Conservation (phyloP, 1,140 invertebrate genomes). For the Camponotus pennsylvanicus region DNA sequence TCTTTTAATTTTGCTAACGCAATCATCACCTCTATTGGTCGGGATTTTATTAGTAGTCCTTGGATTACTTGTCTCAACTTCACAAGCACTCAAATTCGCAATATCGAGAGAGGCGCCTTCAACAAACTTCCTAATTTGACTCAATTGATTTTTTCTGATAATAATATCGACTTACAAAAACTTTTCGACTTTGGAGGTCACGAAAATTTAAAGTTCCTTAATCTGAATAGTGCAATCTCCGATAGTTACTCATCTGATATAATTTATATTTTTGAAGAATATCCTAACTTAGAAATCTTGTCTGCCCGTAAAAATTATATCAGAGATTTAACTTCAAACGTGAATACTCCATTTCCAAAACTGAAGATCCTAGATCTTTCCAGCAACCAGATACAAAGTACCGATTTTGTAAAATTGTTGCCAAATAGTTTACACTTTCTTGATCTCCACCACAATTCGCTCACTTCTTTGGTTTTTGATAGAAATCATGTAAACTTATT, state of each 20-base stretch:
- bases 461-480: neutral
- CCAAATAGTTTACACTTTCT: neutral
- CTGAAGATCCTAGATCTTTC: slow-evolving; percentile 9
- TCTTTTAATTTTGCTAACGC: too few species aligned
- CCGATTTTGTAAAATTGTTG: neutral
- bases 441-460: neutral
- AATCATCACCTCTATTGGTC: too few species aligned
- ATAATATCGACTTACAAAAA: accelerated
- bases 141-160: neutral
- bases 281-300: slow-evolving; percentile 24
- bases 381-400: neutral
- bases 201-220: neutral
- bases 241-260: too few species aligned
- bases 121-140: slow-evolving; percentile 13
- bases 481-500: neutral
- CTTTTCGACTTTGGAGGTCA: neutral
- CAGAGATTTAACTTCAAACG: neutral
- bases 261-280: neutral
- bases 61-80: neutral
- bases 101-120: neutral
- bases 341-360: neutral
- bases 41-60: slow-evolving; percentile 5
- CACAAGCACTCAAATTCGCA: neutral
- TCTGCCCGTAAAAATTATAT: neutral
- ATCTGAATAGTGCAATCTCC: neutral